Conservation (phyloP, 1,140 invertebrate species). For the Pygmarrhopalites habei region DNA sequence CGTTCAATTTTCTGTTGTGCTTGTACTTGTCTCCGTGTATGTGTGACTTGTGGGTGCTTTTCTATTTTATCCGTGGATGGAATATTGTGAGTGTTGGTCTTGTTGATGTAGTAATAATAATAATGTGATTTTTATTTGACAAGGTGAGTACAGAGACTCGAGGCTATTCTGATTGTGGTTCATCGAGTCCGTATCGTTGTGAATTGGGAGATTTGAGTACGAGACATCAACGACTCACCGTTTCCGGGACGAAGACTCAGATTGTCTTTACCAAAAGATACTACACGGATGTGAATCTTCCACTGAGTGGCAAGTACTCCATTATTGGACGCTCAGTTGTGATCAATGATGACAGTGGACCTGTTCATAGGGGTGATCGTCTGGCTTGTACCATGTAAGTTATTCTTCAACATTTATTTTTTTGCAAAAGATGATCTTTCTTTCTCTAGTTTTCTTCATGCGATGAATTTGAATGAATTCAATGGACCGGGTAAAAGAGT, state of each 20-base stretch:
- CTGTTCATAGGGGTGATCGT: slow-evolving; percentile 73
- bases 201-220: slow-evolving; percentile 49
- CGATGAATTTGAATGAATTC: too few relatives aligned
- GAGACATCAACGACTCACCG: slow-evolving; percentile 62
- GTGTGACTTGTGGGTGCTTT: too few relatives aligned
- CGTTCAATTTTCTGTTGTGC: too few relatives aligned
- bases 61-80: too few relatives aligned
- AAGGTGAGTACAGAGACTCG: slow-evolving; percentile 23
- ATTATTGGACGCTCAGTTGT: slow-evolving; percentile 78
- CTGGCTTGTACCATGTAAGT: slow-evolving; percentile 77
- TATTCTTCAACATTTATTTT: neutral
- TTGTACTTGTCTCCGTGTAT: too few relatives aligned
- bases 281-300: slow-evolving; percentile 67
- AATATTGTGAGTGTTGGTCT: too few relatives aligned
- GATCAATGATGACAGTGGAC: slow-evolving; percentile 79
- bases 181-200: slow-evolving; percentile 46
- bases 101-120: slow-evolving; percentile 13
- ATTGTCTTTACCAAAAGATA: slow-evolving; percentile 60
- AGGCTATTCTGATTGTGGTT: slow-evolving; percentile 44
- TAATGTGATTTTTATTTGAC: neutral
- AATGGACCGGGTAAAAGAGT: too few relatives aligned
- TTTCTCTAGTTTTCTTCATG: too few relatives aligned
- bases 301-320: slow-evolving; percentile 64
- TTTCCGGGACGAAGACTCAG: slow-evolving; percentile 62
- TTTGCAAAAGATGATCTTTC: neutral